These are phyloP conservation scores for Gastrophysa polygoni DNA, from an alignment of 2,888 invertebrate genomes.

Conservation along the genomic window DNA sequence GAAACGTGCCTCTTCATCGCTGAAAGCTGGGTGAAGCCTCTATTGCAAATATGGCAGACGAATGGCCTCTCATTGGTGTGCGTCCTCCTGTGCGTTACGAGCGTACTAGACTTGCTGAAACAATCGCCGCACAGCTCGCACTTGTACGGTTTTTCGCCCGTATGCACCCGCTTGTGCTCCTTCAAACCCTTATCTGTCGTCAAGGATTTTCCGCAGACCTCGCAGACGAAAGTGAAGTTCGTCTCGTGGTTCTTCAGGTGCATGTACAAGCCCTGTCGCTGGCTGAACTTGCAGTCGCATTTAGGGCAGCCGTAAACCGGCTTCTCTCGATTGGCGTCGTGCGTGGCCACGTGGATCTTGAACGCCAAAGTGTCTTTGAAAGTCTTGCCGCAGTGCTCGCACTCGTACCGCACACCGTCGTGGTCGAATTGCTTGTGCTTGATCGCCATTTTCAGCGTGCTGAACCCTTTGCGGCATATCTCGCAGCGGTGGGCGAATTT, in stretches of 20 bases:
- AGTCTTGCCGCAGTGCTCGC: slow-evolving; percentile 41
- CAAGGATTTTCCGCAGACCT: slow-evolving; percentile 18
- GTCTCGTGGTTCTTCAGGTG: slow-evolving; percentile 8
- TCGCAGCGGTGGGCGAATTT: slow-evolving; percentile 52
- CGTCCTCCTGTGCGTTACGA: slow-evolving; percentile 39
- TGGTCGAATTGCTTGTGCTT: slow-evolving; percentile 43
- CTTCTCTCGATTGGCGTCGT: slow-evolving; percentile 35
- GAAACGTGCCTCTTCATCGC: slow-evolving; percentile 60
- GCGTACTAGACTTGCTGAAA: slow-evolving; percentile 44
- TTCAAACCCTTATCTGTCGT: neutral
- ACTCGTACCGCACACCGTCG: slow-evolving; percentile 40
- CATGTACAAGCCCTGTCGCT: neutral
- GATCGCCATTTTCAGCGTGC: slow-evolving; percentile 34
- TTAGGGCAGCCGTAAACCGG: slow-evolving; percentile 21
- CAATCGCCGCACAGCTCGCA: slow-evolving; percentile 24
- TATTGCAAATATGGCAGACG: slow-evolving; percentile 57
- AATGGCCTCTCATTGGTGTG: slow-evolving; percentile 47
- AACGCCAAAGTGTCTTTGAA: slow-evolving; percentile 44
- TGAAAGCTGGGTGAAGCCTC: slow-evolving; percentile 61
- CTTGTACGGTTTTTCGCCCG: slow-evolving; percentile 2
- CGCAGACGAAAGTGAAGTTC: slow-evolving; percentile 21
- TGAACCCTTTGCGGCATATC: slow-evolving; percentile 42
- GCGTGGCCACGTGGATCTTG: slow-evolving; percentile 36
- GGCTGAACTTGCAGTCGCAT: slow-evolving; percentile 16
- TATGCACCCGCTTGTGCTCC: neutral